A percentile compares a stretch with the other conserved stretches of the same genome.
Evolutionary conservation across 2,113 vertebrate genomes (phyloP).

Genomic region (Ibidorhyncha struthersii): DNA sequence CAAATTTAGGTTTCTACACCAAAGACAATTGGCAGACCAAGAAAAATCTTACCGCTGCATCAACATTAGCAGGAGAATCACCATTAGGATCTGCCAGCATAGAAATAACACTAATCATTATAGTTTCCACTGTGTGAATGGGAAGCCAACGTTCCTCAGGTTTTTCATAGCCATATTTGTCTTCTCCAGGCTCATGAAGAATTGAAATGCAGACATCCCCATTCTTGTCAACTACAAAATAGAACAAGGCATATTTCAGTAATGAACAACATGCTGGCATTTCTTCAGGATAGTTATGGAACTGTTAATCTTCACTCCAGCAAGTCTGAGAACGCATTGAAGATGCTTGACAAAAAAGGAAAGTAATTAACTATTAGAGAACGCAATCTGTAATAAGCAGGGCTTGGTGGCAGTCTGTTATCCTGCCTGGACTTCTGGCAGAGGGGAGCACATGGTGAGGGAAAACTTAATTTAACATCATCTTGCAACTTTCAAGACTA

Average conservation of each 20-base stretch:
- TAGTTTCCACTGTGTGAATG: slow-evolving; percentile 99
- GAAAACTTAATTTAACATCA: background rate
- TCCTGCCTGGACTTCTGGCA: background rate
- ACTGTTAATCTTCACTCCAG: background rate
- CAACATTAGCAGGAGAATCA: slow-evolving; percentile 97
- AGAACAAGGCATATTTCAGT: slow-evolving; percentile 43
- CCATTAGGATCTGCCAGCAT: slow-evolving; percentile 99
- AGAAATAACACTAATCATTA: slow-evolving; percentile 99
- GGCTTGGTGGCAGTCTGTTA: background rate
- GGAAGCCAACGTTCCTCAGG: slow-evolving; percentile 99
- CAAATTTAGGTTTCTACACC: background rate
- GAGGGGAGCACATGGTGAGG: background rate
- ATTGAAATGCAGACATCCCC: slow-evolving; percentile 99
- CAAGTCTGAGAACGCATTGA: background rate
- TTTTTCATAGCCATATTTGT: slow-evolving; percentile 99
- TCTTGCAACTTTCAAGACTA: background rate
- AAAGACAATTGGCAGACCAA: background rate
- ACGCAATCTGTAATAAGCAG: background rate
- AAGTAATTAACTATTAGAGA: background rate
- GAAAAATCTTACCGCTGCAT: slow-evolving; percentile 90
- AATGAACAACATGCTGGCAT: background rate
- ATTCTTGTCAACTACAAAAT: slow-evolving; percentile 93
- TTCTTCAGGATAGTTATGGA: background rate
- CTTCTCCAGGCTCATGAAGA: slow-evolving; percentile 97
- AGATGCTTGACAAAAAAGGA: background rate